phyloP scores from a whole-genome alignment of 2,113 vertebrate species.

The human region GRCh38 chr14:63709501-63710000 shows the following conservation, averaged over 20 bases:
- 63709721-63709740: constrained; percentile 14
- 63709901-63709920: constrained; percentile 11
- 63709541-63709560: background rate
- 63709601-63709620: background rate
- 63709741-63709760: constrained; percentile 9
- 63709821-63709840: constrained; percentile 31
- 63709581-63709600: background rate
- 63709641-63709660: constrained; percentile 8
- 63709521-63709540: constrained; percentile 5
- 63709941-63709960: background rate
- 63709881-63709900: background rate
- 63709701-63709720: constrained; percentile 34
- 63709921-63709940: background rate
- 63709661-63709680: background rate
- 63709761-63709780: background rate
- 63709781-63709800: constrained; percentile 15
- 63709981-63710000: constrained; percentile 37
- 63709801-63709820: constrained; percentile 33
- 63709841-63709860: constrained; percentile 48
- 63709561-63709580: background rate
- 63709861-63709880: constrained; percentile 35
- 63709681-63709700: background rate
- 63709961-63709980: background rate
- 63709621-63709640: background rate
- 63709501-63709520: background rate